Base-by-base conservation (phyloP, 2,113 vertebrate genomes). In the Malurus melanocephalus region DNA sequence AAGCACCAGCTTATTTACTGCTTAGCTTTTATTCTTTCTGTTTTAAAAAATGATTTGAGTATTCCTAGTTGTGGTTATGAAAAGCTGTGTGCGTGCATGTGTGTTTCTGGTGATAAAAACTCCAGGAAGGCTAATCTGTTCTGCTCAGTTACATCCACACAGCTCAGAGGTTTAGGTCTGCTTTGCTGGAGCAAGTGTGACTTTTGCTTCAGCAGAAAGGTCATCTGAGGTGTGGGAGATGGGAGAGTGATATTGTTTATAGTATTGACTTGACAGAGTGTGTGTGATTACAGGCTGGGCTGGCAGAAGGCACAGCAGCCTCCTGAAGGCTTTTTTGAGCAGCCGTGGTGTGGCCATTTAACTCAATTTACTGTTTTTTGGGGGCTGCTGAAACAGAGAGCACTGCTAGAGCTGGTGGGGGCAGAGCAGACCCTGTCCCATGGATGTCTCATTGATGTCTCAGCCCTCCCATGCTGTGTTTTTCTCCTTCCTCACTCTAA, bases 331-430 rank as follows among this genome's bases (percentile, higher is more conserved):
- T 48, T 10, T 7, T 74, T 59, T 59, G 57, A 18, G 3, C 28
- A 33, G 43, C 30, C 28, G 1, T 8, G 24, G 13, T 32, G 15
- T 60, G 49, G n/a, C 40, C 38, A 18, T 55, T 61, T 52, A 53
- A 35, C 32, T 7, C 51, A 32, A 5, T 16, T 35, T 16, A 9
- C 21, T 46, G 13, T 0, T 26, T 40, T 57, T 18, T 4, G 3
- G 28, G 33, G 30, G 32, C 43, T 76, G 14, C 4, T 43, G 46
- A 23, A 65, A 23, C 2, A 13, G 28, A 49, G 24, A 62, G 27
- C 46, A 2, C 42, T 48, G 35, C 22, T 10, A 0, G 6, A 5
- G 43, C 32, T 57, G 13, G 4, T 46, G 23, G 9, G 7, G n/a
- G 40, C 12, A 40, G 38, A 55, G 7, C 32, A 66, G n/a, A n/a